Evolutionary conservation across 2,797 vertebrate genomes (phyloP).

Genomic region (Acanthornis magna): DNA sequence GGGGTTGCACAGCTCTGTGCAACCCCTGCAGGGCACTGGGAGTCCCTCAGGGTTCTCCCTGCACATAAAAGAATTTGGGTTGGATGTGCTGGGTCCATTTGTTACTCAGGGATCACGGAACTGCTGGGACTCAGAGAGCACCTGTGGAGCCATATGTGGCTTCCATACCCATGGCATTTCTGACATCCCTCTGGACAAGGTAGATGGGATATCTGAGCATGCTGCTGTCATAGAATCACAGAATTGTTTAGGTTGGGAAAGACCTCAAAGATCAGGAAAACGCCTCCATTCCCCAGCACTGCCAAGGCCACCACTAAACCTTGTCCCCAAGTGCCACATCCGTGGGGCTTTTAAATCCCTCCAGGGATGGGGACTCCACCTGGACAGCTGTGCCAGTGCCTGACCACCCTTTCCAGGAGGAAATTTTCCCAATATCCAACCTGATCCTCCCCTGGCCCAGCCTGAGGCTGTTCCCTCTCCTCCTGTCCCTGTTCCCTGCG

Average conservation of each 20-base stretch:
- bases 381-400: not conserved
- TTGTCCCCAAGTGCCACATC: not conserved
- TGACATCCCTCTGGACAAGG: not conserved
- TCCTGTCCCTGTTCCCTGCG: not conserved
- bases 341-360: not conserved
- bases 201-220: not conserved
- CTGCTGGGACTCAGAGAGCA: not conserved
- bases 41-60: not conserved
- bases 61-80: not conserved
- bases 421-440: fast-evolving
- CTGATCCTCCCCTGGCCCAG: not conserved
- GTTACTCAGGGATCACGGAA: not conserved
- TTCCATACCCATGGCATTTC: fast-evolving
- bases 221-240: not conserved
- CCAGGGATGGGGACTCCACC: not conserved
- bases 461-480: not conserved
- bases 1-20: fast-evolving
- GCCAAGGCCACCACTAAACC: not conserved
- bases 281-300: not conserved
- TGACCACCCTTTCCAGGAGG: fast-evolving
- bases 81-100: fast-evolving
- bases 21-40: fast-evolving
- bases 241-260: not conserved
- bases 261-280: not conserved
- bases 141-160: not conserved